Conservation (phyloP, 2,797 vertebrate species). For the Prionace glauca region DNA sequence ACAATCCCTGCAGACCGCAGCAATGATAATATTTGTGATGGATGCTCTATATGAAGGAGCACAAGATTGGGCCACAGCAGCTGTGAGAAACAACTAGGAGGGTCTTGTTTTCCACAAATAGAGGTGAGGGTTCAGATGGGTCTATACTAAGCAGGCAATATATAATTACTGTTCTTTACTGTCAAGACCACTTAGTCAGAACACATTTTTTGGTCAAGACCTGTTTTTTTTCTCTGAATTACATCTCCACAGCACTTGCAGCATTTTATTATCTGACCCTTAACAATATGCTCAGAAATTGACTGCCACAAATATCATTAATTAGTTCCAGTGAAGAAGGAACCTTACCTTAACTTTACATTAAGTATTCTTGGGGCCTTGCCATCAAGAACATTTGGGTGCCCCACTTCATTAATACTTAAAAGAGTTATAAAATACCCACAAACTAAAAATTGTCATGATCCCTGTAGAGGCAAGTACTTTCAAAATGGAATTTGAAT, state of each 20-base stretch:
- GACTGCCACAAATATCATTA: not conserved
- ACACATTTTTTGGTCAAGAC: not conserved
- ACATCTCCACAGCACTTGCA: not conserved
- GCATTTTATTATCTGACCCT: not conserved
- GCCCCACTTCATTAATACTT: not conserved
- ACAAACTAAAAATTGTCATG: not conserved
- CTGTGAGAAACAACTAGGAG: not conserved
- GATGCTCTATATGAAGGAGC: not conserved
- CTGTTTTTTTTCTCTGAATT: not conserved
- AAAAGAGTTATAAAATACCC: not conserved
- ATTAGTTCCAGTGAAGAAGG: not conserved
- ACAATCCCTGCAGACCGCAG: not conserved
- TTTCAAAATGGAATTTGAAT: too few species aligned
- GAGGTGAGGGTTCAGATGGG: not conserved
- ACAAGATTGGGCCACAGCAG: not conserved
- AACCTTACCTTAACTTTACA: not conserved
- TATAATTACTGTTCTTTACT: not conserved
- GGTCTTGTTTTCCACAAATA: not conserved
- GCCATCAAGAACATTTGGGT: not conserved
- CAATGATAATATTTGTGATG: not conserved
- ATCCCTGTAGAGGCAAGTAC: too few species aligned
- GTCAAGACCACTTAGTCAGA: not conserved
- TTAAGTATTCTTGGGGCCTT: not conserved
- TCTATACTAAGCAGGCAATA: not conserved
- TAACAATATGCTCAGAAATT: not conserved